Conservation (phyloP, 1,140 invertebrate species). For the Euwallacea similis region DNA sequence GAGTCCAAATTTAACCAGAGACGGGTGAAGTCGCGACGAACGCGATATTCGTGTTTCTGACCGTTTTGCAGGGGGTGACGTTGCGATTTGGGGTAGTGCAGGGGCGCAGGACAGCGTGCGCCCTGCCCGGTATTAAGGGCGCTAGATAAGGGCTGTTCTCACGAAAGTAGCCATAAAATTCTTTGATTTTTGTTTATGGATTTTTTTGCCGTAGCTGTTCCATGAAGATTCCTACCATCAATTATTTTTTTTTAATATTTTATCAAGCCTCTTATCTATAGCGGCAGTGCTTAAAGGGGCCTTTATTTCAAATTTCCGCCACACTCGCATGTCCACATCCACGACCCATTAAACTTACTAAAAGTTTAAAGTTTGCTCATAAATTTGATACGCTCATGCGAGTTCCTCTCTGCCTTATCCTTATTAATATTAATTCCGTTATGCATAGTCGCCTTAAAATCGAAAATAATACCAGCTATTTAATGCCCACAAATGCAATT, state of each 20-base stretch:
- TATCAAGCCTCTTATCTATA: background rate
- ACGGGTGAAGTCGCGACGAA: conserved; percentile 11
- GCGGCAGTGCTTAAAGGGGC: background rate
- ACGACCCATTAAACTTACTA: background rate
- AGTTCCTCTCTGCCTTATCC: background rate
- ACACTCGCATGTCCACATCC: background rate
- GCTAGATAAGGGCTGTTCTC: background rate
- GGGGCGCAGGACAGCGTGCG: conserved; percentile 38
- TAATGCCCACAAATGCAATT: no score
- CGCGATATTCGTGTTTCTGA: conserved; percentile 7
- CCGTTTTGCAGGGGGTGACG: conserved; percentile 27
- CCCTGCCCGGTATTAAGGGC: background rate
- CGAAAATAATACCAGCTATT: no score
- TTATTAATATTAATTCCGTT: conserved; percentile 1
- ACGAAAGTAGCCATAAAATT: background rate
- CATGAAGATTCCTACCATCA: no score
- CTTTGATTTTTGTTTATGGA: no score
- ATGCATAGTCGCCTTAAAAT: no score
- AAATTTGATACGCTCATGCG: background rate
- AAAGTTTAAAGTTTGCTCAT: conserved; percentile 2
- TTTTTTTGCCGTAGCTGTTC: no score
- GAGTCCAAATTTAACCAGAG: background rate
- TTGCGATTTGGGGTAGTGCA: conserved; percentile 7
- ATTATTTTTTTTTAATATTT: no score
- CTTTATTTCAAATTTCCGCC: background rate